A percentile compares a stretch with the other conserved stretches of the same genome.
These are phyloP conservation scores for Octodon degus DNA, from an alignment of 2,113 vertebrate species.

Conservation along the genomic window DNA sequence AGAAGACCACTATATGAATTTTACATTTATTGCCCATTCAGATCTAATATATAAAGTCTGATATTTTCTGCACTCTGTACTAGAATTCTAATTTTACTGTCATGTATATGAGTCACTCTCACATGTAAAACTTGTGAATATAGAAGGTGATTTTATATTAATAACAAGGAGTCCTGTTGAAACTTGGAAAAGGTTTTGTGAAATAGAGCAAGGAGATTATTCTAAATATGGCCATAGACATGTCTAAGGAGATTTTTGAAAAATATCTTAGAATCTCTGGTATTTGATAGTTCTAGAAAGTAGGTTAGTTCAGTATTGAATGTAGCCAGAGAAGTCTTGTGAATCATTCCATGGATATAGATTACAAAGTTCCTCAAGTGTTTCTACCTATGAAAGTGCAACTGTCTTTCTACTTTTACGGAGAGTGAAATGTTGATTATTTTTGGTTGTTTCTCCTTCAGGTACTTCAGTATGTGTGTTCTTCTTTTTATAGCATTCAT, in stretches of 20 bases:
- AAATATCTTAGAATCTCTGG: not conserved
- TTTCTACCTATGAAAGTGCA: not conserved
- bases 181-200: not conserved
- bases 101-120: not conserved
- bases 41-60: not conserved
- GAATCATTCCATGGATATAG: not conserved
- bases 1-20: not conserved
- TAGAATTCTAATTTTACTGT: not conserved
- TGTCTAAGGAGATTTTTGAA: not conserved
- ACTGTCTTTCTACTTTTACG: not conserved
- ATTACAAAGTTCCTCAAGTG: not conserved
- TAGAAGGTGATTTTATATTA: not conserved
- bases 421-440: not conserved
- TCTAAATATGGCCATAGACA: not conserved
- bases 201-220: not conserved
- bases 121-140: not conserved
- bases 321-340: not conserved
- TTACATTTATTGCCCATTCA: not conserved
- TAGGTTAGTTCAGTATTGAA: not conserved
- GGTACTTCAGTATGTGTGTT: not conserved
- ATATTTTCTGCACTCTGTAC: not conserved
- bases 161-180: not conserved
- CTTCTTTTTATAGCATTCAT: not conserved
- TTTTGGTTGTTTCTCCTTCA: not conserved
- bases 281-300: not conserved